Percentiles rank a stretch among this genome's conserved stretches.
Evolutionary conservation across 2,797 vertebrate species (phyloP).

Genomic region (Channa striata): DNA sequence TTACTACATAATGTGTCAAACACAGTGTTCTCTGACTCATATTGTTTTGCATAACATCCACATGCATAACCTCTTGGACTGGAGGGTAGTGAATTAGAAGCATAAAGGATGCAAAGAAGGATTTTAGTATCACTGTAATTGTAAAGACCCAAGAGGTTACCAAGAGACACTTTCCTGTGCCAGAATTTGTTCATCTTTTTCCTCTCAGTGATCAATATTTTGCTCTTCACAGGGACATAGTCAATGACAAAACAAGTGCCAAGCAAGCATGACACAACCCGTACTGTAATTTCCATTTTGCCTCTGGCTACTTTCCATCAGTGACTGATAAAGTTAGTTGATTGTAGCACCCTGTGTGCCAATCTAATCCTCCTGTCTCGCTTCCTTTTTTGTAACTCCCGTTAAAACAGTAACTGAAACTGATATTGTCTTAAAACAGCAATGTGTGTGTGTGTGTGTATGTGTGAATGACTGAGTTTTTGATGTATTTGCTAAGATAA

Average conservation of each 20-base stretch:
- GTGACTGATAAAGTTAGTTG: slow-evolving; percentile 76
- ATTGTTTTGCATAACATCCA: slow-evolving; percentile 20
- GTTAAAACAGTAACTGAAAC: slow-evolving; percentile 65
- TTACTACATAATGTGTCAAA: slow-evolving; percentile 30
- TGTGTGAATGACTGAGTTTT: slow-evolving; percentile 59
- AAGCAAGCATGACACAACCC: slow-evolving; percentile 82
- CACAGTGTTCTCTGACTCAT: slow-evolving; percentile 28
- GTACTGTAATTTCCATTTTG: slow-evolving; percentile 87
- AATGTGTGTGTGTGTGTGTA: slow-evolving; percentile 42
- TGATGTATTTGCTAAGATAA: slow-evolving; percentile 66
- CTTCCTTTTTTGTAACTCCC: slow-evolving; percentile 51
- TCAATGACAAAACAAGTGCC: slow-evolving; percentile 86
- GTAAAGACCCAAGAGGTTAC: slow-evolving; percentile 50
- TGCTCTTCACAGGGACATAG: slow-evolving; percentile 78
- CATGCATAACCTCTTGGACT: slow-evolving; percentile 24
- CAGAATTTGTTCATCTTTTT: slow-evolving; percentile 61
- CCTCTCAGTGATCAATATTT: slow-evolving; percentile 77
- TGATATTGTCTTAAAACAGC: slow-evolving; percentile 77
- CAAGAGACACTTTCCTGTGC: slow-evolving; percentile 64
- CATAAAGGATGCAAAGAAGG: slow-evolving; percentile 17
- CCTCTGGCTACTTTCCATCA: slow-evolving; percentile 86
- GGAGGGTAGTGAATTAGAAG: slow-evolving; percentile 6
- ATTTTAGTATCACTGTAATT: slow-evolving; percentile 45
- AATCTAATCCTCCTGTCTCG: slow-evolving; percentile 69
- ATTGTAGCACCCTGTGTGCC: slow-evolving; percentile 76